Percentiles rank a stretch among this genome's conserved stretches.
Conservation (phyloP, 2,113 vertebrate genomes). For the Rhea pennata region DNA sequence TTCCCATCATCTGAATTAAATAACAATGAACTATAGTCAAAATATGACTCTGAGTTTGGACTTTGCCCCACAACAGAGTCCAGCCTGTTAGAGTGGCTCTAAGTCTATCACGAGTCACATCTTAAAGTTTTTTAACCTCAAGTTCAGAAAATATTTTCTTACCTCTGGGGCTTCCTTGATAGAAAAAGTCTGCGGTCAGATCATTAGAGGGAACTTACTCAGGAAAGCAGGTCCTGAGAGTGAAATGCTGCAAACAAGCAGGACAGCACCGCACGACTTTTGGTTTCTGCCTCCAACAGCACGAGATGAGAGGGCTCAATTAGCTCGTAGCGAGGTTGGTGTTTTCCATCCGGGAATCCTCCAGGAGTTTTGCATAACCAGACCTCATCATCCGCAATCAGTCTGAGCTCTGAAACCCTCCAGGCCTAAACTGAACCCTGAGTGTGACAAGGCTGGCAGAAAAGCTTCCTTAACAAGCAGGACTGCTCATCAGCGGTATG, state of each 20-base stretch:
- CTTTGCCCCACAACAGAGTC: neutral
- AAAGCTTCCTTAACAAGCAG: neutral
- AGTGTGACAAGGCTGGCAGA: neutral
- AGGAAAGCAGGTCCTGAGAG: neutral
- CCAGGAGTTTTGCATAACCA: neutral
- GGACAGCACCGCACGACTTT: rapidly evolving
- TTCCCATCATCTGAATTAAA: neutral
- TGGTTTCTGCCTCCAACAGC: neutral
- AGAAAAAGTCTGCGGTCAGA: neutral
- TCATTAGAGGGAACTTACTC: neutral
- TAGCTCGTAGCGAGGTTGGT: neutral
- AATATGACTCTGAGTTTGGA: neutral
- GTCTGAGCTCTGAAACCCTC: neutral
- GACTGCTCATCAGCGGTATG: neutral
- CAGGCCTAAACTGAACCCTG: neutral
- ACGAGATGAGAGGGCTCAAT: neutral
- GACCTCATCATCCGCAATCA: neutral
- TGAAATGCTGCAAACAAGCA: neutral
- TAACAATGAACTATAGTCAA: neutral
- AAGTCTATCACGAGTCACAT: neutral
- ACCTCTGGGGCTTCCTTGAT: neutral
- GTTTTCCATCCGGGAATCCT: neutral
- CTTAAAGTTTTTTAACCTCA: neutral
- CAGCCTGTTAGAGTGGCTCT: neutral
- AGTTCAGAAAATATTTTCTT: neutral